These are phyloP conservation scores for Tethea ocularis DNA, from an alignment of 2,888 invertebrate species.

Conservation along the genomic window DNA sequence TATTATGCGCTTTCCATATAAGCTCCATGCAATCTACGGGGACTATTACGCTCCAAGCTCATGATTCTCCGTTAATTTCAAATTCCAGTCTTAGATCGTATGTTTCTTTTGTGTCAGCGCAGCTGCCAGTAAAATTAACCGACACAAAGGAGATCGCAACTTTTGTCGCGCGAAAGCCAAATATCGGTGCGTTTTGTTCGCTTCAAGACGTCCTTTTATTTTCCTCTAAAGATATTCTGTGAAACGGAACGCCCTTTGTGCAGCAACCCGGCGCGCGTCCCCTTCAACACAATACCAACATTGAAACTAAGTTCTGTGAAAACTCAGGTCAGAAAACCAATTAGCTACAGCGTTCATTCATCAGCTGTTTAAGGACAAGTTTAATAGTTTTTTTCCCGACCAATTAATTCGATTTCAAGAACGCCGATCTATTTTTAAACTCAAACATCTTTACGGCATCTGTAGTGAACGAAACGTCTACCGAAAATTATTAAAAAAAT, in stretches of 20 bases:
- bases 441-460: conserved; percentile 62
- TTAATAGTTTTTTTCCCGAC: conserved; percentile 38
- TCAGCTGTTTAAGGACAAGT: conserved; percentile 54
- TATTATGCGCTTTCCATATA: conserved; percentile 82
- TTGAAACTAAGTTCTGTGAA: conserved; percentile 52
- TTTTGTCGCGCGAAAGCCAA: conserved; percentile 65
- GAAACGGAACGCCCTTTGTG: conserved; percentile 74
- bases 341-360: conserved; percentile 60
- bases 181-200: conserved; percentile 69
- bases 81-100: conserved; percentile 67
- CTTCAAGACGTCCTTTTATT: conserved; percentile 67
- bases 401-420: conserved; percentile 50
- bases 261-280: conserved; percentile 48
- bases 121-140: conserved; percentile 72
- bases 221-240: conserved; percentile 67
- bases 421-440: conserved; percentile 53
- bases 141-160: conserved; percentile 73
- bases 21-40: conserved; percentile 74
- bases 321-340: conserved; percentile 64
- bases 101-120: conserved; percentile 69
- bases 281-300: conserved; percentile 49
- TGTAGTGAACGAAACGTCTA: conserved; percentile 55
- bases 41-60: conserved; percentile 70
- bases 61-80: conserved; percentile 76
- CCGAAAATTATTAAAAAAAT: conserved; percentile 57